phyloP scores from a whole-genome alignment of 2,888 invertebrate species.

The Falcaria lacertinaria region DNA sequence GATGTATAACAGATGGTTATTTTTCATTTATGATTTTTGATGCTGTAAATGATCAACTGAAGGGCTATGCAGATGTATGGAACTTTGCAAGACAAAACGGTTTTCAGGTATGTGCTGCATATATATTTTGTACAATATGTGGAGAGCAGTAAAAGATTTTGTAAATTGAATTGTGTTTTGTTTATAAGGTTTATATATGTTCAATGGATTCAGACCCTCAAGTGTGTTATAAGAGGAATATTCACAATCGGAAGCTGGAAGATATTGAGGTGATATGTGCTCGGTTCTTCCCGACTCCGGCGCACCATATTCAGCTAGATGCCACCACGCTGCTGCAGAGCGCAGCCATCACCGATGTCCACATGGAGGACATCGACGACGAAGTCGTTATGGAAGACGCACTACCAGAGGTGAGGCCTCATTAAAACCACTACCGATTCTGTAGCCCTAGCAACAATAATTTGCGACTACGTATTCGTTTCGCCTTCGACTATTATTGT shows the following conservation, averaged over 20 bases:
- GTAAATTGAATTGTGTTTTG: conserved; percentile 1
- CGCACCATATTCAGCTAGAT: conserved; percentile 90
- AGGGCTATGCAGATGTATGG: conserved; percentile 93
- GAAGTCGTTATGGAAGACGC: conserved; percentile 59
- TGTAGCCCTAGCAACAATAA: not conserved
- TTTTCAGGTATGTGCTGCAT: conserved; percentile 90
- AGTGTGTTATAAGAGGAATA: conserved; percentile 89
- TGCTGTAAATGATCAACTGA: conserved; percentile 90
- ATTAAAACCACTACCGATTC: not conserved
- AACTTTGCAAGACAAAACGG: conserved; percentile 90
- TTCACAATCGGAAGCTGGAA: conserved; percentile 87
- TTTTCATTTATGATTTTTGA: conserved; percentile 96
- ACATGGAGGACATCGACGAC: conserved; percentile 87
- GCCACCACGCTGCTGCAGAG: conserved; percentile 91
- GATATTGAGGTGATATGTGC: conserved; percentile 87
- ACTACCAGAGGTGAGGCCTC: conserved; percentile 68
- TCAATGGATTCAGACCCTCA: conserved; percentile 91
- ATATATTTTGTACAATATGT: too few relatives aligned
- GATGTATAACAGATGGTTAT: conserved; percentile 92
- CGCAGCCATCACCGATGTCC: conserved; percentile 89
- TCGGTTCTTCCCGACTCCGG: conserved; percentile 88
- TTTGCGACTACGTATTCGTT: too few relatives aligned
- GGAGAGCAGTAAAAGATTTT: not conserved
- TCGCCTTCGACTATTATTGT: too few relatives aligned
- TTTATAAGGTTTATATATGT: conserved; percentile 90